These are phyloP conservation scores for Podabrus alpinus DNA, from an alignment of 2,888 invertebrate species.

Conservation along the genomic window DNA sequence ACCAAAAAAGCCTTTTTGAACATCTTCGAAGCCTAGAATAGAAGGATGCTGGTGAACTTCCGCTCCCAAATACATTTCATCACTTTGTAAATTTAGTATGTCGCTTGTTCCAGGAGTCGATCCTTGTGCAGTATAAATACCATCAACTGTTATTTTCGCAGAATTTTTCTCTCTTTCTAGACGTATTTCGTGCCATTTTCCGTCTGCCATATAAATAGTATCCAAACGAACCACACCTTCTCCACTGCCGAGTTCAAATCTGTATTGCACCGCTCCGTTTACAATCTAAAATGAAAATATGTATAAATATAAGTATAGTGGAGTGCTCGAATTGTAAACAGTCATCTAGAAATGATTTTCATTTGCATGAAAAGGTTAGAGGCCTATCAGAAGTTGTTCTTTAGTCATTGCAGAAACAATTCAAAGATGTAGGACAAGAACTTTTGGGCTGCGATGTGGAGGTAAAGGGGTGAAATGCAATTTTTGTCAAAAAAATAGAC, in stretches of 20 bases:
- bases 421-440: too few relatives aligned
- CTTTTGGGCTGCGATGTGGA: too few relatives aligned
- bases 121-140: conserved; percentile 71
- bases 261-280: conserved; percentile 85
- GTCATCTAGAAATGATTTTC: too few relatives aligned
- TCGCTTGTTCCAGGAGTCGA: conserved; percentile 81
- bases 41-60: conserved; percentile 78
- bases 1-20: conserved; percentile 85
- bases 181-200: conserved; percentile 80
- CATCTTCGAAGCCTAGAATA: conserved; percentile 71
- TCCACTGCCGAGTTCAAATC: conserved; percentile 91
- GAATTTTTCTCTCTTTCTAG: conserved; percentile 82
- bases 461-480: too few relatives aligned
- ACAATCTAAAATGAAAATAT: conserved; percentile 59
- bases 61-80: conserved; percentile 84
- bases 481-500: too few relatives aligned
- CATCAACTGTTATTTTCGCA: conserved; percentile 79
- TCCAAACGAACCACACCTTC: conserved; percentile 81
- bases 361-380: too few relatives aligned
- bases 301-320: not conserved
- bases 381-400: too few relatives aligned
- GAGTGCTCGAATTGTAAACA: too few relatives aligned
- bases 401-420: too few relatives aligned
- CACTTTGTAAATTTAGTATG: conserved; percentile 82
- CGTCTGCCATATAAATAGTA: conserved; percentile 79